These are phyloP conservation scores for Ryuthela nishihirai DNA, from an alignment of 2,888 invertebrate genomes.

Conservation along the genomic window DNA sequence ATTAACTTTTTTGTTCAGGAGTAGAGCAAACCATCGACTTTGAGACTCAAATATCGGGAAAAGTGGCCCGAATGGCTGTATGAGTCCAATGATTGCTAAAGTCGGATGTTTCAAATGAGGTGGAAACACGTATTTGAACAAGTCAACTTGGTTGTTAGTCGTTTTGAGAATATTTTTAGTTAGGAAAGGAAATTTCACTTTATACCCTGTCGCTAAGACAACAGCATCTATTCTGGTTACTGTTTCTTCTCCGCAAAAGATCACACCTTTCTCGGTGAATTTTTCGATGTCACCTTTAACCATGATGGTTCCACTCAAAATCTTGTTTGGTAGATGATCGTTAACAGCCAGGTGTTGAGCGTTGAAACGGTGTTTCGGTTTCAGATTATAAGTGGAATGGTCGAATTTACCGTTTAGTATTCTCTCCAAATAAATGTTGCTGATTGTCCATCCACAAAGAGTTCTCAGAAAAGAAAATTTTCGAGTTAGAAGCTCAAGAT, in stretches of 20 bases:
- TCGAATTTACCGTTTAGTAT: conserved; percentile 47
- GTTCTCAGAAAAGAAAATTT: conserved; percentile 5
- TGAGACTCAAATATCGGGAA: conserved; percentile 83
- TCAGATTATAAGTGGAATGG: conserved; percentile 49
- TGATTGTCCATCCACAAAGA: conserved; percentile 16
- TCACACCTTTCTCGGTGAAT: conserved; percentile 34
- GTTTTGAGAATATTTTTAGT: conserved; percentile 23
- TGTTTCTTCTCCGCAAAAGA: conserved; percentile 16
- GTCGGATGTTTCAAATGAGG: conserved; percentile 69
- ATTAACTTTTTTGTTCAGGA: conserved; percentile 59
- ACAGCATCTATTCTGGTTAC: conserved; percentile 27
- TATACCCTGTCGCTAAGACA: conserved; percentile 40
- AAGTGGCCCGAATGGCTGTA: conserved; percentile 69
- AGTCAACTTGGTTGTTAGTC: conserved; percentile 15
- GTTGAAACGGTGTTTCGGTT: conserved; percentile 48
- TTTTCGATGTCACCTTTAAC: conserved; percentile 46
- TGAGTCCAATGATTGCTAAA: conserved; percentile 77
- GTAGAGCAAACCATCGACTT: conserved; percentile 54
- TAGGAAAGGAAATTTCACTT: conserved; percentile 33
- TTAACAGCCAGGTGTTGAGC: conserved; percentile 47
- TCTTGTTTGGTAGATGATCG: conserved; percentile 52
- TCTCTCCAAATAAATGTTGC: conserved; percentile 12
- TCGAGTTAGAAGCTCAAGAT: conserved; percentile 37
- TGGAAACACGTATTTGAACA: conserved; percentile 31
- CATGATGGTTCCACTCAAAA: conserved; percentile 48